Base-by-base conservation (phyloP, 2,113 vertebrate genomes). In the Ochotona princeps region DNA sequence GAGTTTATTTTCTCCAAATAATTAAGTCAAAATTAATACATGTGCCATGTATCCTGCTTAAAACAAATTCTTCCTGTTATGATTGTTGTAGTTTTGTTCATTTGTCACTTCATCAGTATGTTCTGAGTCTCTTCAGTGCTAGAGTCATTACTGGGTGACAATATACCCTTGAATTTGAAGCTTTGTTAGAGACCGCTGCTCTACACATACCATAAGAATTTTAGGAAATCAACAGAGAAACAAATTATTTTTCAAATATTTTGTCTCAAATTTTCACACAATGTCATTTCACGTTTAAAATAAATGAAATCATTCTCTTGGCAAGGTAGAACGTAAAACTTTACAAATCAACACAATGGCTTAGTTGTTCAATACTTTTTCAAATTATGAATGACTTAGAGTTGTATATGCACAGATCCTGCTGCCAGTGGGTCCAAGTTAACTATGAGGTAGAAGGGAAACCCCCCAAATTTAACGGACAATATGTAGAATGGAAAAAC, bases 361-460 rank as follows among this genome's bases (percentile, higher is more conserved):
- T 88, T 74, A 87, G 21, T 21, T 78, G 73, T 96, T 28, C 81
- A 83, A 14, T 6, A 63, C 66, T 65, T 21, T 20, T 96, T 88
- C 91, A 87, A 93, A 57, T 76, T 92, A 2, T 66, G 90, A 86
- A 54, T 44, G 79, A 74, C 91, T 69, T 57, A 72, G 18, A 54
- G 23, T 3, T 32, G 1, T 88, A 1, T 85, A 44, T 69, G 28
- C 49, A 96, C 83, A 91, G 96, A 85, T 73, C 38, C 6, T 82
- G 9, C 44, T 96, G 79, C 7, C 76, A 89, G 61, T 60, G 94
- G 54, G 49, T 44, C 67, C 89, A 83, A 96, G 95, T 95, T 94
- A 95, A 94, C n/a, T n/a, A 94, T 86, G 14, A 91, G n/a, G 94
- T 80, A 38, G 13, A 57, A 57, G 17, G 17, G 54, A 57, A 17